phyloP scores from a whole-genome alignment of 2,888 invertebrate species.

The Heterodera filipjevi region DNA sequence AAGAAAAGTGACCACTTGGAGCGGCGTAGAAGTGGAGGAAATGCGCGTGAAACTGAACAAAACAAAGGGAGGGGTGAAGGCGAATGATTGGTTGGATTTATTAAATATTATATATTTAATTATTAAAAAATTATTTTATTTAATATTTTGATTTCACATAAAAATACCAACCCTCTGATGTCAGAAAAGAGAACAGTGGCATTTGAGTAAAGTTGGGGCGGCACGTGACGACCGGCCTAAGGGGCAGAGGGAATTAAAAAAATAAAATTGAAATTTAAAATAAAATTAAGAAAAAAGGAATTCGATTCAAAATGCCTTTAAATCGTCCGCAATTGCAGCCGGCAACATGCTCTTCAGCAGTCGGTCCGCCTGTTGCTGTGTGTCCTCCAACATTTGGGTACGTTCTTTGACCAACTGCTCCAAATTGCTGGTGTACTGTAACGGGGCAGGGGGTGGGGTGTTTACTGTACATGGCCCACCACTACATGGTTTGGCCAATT shows the following conservation, averaged over 20 bases:
- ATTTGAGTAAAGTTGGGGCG: conserved; percentile 60
- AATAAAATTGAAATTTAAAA: background rate
- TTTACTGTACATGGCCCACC: too few species aligned
- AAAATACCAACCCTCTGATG: conserved; percentile 55
- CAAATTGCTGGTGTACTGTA: conserved; percentile 57
- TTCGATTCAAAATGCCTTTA: background rate
- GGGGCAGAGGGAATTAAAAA: conserved; percentile 56
- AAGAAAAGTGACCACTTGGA: conserved; percentile 62
- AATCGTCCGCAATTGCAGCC: conserved; percentile 39
- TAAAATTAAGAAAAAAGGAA: background rate
- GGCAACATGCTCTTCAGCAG: conserved; percentile 63
- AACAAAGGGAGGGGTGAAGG: background rate
- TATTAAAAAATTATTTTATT: background rate
- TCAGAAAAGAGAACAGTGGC: conserved; percentile 63
- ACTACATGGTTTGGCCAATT: too few species aligned
- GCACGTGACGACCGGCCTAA: conserved; percentile 58
- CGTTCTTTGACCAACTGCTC: conserved; percentile 60
- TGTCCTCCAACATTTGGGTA: conserved; percentile 61
- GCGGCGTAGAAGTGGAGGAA: conserved; percentile 61
- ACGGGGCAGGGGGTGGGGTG: background rate
- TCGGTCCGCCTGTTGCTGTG: conserved; percentile 63
- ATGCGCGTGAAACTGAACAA: conserved; percentile 52
- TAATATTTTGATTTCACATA: conserved; percentile 45
- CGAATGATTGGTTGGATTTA: too few species aligned
- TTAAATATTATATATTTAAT: background rate